phyloP scores from a whole-genome alignment of 1,140 invertebrate genomes.

The Steinernema feltiae region DNA sequence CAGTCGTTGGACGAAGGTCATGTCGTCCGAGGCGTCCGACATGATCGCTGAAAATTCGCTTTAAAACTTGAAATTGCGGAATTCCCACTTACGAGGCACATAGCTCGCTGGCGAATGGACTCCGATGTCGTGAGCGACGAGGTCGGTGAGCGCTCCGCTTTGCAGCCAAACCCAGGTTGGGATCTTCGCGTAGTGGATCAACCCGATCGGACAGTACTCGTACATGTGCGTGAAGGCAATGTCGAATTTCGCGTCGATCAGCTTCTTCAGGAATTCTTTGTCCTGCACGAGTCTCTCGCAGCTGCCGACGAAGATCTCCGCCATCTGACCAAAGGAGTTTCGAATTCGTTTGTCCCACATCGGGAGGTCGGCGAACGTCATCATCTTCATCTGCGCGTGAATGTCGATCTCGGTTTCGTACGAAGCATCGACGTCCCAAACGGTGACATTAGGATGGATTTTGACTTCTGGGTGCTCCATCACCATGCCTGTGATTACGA shows the following conservation, averaged over 20 bases:
- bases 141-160: not conserved
- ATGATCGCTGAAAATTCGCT: not conserved
- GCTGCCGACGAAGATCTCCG: not conserved
- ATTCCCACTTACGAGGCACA: not conserved
- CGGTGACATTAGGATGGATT: conserved; percentile 1
- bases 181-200: conserved; percentile 23
- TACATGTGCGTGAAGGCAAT: conserved; percentile 27
- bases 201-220: conserved; percentile 25
- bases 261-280: not conserved
- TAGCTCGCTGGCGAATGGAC: not conserved
- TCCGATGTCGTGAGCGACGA: not conserved
- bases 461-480: conserved; percentile 6
- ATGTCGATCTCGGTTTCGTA: not conserved
- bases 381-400: not conserved
- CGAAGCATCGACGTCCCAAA: not conserved
- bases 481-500: not conserved
- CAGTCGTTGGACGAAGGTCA: not conserved
- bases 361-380: not conserved
- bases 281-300: not conserved
- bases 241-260: conserved; percentile 14
- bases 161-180: conserved; percentile 18
- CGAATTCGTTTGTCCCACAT: not conserved
- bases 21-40: not conserved
- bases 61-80: not conserved
- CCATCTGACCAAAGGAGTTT: not conserved